Evolutionary conservation across 2,113 vertebrate genomes (phyloP).

Genomic region (Ursus arctos): DNA sequence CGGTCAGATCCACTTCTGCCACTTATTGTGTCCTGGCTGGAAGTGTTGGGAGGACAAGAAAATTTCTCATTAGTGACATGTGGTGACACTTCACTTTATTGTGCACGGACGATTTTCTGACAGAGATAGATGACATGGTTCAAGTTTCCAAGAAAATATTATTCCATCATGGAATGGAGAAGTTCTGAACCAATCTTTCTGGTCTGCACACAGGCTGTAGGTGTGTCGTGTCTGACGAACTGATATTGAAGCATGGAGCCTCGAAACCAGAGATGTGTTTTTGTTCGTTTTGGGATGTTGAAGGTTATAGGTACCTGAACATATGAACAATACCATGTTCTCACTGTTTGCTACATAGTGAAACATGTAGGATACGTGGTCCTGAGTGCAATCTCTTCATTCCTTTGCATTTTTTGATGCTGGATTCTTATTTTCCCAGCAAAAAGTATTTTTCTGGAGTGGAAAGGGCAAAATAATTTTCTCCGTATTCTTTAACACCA

Average conservation of each 20-base stretch:
- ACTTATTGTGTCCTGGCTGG: slow-evolving; percentile 45
- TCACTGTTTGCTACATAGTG: slow-evolving; percentile 59
- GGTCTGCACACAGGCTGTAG: slow-evolving; percentile 79
- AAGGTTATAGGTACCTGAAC: slow-evolving; percentile 36
- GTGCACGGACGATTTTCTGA: slow-evolving; percentile 85
- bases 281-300: slow-evolving; percentile 28
- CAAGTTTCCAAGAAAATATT: slow-evolving; percentile 86
- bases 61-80: slow-evolving; percentile 86
- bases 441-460: neutral
- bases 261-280: neutral
- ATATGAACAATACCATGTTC: slow-evolving; percentile 20
- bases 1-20: slow-evolving; percentile 65
- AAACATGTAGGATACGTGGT: neutral
- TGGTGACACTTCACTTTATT: slow-evolving; percentile 86
- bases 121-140: slow-evolving; percentile 85
- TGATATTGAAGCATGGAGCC: slow-evolving; percentile 33
- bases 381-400: neutral
- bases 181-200: slow-evolving; percentile 81
- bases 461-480: neutral
- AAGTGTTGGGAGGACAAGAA: slow-evolving; percentile 74
- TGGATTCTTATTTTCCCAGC: neutral
- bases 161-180: slow-evolving; percentile 83
- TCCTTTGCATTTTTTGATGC: neutral
- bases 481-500: neutral
- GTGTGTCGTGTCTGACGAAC: slow-evolving; percentile 78